These are phyloP conservation scores for Cremastinae sp. DNA, from an alignment of 2,888 invertebrate species.

Conservation along the genomic window DNA sequence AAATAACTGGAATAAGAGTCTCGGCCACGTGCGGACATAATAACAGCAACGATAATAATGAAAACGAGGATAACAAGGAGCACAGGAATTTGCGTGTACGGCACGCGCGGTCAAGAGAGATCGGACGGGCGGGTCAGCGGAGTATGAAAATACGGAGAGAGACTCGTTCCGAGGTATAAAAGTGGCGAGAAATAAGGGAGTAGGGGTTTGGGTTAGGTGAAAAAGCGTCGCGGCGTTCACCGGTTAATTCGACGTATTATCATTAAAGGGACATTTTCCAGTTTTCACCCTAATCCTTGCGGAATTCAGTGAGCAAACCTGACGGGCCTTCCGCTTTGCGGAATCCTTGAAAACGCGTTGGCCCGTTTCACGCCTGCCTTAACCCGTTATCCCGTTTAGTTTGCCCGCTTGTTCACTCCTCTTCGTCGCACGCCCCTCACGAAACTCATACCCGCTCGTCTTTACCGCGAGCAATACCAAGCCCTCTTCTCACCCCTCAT, in stretches of 20 bases:
- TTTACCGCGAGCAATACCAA: constrained; percentile 57
- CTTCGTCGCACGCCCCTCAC: constrained; percentile 55
- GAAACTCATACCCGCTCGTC: constrained; percentile 49
- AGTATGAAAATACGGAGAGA: constrained; percentile 56
- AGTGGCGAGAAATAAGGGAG: constrained; percentile 8
- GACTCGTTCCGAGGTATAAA: constrained; percentile 21
- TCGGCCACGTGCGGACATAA: constrained; percentile 31
- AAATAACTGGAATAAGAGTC: constrained; percentile 48
- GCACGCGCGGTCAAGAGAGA: constrained; percentile 35
- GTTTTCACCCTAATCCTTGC: constrained; percentile 79
- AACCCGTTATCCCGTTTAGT: constrained; percentile 73
- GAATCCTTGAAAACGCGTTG: constrained; percentile 48
- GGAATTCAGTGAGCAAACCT: constrained; percentile 79
- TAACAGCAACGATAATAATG: constrained; percentile 28
- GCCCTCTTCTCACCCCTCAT: constrained; percentile 49
- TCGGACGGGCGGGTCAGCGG: constrained; percentile 55
- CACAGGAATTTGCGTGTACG: constrained; percentile 49
- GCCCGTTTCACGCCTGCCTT: constrained; percentile 76
- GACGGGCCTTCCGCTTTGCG: constrained; percentile 60
- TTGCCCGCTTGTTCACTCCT: constrained; percentile 49
- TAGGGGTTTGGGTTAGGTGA: constrained; percentile 10
- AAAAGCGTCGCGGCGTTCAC: constrained; percentile 53
- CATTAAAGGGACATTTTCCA: constrained; percentile 80
- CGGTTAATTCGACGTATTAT: constrained; percentile 78
- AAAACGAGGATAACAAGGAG: constrained; percentile 42